Conservation (phyloP, 2,113 vertebrate genomes). For the Psephotus haematonotus region DNA sequence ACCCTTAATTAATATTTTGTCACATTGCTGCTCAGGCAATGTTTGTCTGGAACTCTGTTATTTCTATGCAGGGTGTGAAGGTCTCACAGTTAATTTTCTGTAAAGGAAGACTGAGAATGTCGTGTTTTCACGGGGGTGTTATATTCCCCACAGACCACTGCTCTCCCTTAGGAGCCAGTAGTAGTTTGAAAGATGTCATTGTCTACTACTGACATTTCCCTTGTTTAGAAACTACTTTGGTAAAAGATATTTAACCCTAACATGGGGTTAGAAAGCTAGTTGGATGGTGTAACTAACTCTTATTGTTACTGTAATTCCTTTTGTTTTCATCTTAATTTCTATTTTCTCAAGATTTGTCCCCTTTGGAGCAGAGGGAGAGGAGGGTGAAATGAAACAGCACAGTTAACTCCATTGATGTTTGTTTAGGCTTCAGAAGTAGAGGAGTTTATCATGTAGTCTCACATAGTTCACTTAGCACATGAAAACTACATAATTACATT, state of each 20-base stretch:
- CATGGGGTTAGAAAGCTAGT: background rate
- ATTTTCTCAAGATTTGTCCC: background rate
- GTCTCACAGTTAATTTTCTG: background rate
- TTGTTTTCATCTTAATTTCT: background rate
- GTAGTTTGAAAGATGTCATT: background rate
- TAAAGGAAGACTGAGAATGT: background rate
- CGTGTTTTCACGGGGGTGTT: background rate
- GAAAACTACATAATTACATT: background rate
- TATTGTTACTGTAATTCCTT: background rate
- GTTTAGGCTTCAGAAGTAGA: background rate
- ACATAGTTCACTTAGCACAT: background rate
- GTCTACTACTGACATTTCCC: background rate
- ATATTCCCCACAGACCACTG: background rate
- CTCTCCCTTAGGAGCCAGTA: background rate
- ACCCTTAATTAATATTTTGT: slow-evolving; percentile 6
- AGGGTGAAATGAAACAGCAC: background rate
- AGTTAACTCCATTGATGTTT: background rate
- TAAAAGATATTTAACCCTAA: background rate
- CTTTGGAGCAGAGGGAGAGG: background rate
- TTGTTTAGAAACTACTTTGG: background rate
- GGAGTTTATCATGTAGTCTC: background rate
- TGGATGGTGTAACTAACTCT: background rate
- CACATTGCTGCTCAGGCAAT: background rate
- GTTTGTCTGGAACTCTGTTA: background rate
- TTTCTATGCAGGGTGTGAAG: background rate